These are phyloP conservation scores for Hermaeophaga mercurialis DNA, from an alignment of 2,888 invertebrate species.

Conservation along the genomic window DNA sequence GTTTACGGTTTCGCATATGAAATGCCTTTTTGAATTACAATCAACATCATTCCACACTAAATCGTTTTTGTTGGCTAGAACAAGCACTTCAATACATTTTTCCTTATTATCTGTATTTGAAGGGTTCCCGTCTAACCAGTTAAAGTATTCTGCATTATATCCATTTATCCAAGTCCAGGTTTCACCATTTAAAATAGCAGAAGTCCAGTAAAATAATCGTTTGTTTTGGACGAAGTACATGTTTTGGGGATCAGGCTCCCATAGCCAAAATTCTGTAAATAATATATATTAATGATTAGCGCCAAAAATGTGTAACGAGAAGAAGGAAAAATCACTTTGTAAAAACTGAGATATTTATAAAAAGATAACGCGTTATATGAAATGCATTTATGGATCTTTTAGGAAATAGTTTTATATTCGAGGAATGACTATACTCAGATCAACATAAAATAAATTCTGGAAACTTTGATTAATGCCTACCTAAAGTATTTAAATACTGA, in stretches of 20 bases:
- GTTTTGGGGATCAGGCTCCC: constrained; percentile 6
- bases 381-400: too few relatives aligned
- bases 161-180: constrained; percentile 2
- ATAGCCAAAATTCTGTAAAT: constrained; percentile 9
- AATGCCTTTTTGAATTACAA: constrained; percentile 7
- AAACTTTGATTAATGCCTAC: too few relatives aligned
- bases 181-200: neutral
- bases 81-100: constrained; percentile 1
- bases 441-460: too few relatives aligned
- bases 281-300: too few relatives aligned
- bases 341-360: too few relatives aligned
- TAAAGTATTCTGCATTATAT: neutral
- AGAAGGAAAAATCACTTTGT: too few relatives aligned
- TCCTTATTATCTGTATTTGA: constrained; percentile 1
- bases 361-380: too few relatives aligned
- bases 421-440: too few relatives aligned
- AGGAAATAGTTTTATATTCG: too few relatives aligned
- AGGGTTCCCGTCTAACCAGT: constrained; percentile 5
- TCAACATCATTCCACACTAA: constrained; percentile 8
- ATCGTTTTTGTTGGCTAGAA: neutral
- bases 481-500: constrained; percentile 9
- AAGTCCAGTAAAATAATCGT: constrained; percentile 7
- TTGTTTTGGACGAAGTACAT: constrained; percentile 13
- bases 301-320: too few relatives aligned
- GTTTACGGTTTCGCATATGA: neutral